Evolutionary conservation across 2,797 vertebrate genomes (phyloP).

Genomic region (Tachyglossus aculeatus): DNA sequence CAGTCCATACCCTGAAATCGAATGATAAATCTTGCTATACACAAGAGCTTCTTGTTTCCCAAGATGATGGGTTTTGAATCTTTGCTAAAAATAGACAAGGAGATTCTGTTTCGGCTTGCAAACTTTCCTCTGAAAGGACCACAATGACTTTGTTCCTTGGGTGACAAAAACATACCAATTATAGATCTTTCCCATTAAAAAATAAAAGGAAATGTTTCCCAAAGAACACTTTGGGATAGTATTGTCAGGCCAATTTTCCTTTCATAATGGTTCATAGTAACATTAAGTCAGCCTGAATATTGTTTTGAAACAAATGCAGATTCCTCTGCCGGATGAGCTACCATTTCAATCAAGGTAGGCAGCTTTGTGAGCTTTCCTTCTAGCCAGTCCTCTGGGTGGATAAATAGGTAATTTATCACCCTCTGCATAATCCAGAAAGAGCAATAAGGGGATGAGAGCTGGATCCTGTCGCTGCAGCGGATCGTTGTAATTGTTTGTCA

Average conservation of each 20-base stretch:
- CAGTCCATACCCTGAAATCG: too few relatives aligned
- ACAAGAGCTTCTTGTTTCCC: background rate
- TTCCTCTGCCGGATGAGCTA: background rate
- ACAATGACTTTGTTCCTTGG: background rate
- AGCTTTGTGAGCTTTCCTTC: background rate
- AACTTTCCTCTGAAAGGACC: background rate
- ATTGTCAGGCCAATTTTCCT: background rate
- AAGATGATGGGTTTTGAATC: too few relatives aligned
- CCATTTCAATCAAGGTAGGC: background rate
- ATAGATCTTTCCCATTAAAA: conserved; percentile 15
- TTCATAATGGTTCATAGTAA: conserved; percentile 5
- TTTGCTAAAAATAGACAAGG: too few relatives aligned
- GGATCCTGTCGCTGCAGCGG: background rate
- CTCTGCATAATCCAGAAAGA: background rate
- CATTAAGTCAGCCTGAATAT: background rate
- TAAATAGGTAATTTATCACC: background rate
- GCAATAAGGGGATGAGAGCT: accelerated
- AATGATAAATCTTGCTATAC: background rate
- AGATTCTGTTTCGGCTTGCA: background rate
- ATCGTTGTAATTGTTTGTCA: background rate
- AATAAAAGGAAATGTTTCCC: conserved; percentile 24
- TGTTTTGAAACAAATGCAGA: background rate
- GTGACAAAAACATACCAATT: background rate
- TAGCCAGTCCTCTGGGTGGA: background rate
- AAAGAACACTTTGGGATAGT: conserved; percentile 17